Evolutionary conservation across 2,888 invertebrate species (phyloP).

Genomic region (Gasteruption jaculator): DNA sequence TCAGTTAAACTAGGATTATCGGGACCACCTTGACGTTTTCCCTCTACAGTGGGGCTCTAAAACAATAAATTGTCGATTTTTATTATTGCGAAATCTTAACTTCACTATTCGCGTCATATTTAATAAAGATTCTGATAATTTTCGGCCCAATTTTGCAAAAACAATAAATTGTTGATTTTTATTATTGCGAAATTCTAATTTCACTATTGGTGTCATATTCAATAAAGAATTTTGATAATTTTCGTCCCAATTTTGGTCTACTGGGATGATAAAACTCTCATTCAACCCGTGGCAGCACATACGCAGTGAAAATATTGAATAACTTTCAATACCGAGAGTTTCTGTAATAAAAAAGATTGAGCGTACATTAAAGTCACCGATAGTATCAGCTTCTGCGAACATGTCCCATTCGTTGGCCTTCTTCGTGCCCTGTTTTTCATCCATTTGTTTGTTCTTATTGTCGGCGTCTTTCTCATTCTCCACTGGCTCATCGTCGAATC

Average conservation of each 20-base stretch:
- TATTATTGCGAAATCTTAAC: too few species aligned
- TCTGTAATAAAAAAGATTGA: too few species aligned
- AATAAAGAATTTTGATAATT: slow-evolving; percentile 6
- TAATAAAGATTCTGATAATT: too few species aligned
- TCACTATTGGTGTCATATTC: background rate
- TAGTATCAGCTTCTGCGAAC: slow-evolving; percentile 89
- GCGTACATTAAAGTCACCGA: slow-evolving; percentile 70
- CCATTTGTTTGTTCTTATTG: slow-evolving; percentile 39
- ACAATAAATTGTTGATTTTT: slow-evolving; percentile 8
- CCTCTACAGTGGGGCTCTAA: slow-evolving; percentile 66
- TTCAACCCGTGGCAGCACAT: too few species aligned
- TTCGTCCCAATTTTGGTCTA: too few species aligned
- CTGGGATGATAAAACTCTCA: too few species aligned
- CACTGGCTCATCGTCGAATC: slow-evolving; percentile 36
- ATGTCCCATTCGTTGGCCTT: slow-evolving; percentile 78
- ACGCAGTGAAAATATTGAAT: slow-evolving; percentile 1
- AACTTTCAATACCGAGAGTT: slow-evolving; percentile 1
- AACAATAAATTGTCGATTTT: slow-evolving; percentile 36
- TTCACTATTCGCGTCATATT: too few species aligned
- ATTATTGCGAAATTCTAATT: background rate
- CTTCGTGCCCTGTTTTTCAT: slow-evolving; percentile 45
- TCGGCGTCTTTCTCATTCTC: slow-evolving; percentile 32
- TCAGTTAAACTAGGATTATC: slow-evolving; percentile 93
- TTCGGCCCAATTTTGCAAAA: too few species aligned
- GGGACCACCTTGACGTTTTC: slow-evolving; percentile 55